Percentiles rank a stretch among this genome's conserved stretches.
Conservation (phyloP, 2,888 invertebrate genomes). For the Trichogramma evanescens region DNA sequence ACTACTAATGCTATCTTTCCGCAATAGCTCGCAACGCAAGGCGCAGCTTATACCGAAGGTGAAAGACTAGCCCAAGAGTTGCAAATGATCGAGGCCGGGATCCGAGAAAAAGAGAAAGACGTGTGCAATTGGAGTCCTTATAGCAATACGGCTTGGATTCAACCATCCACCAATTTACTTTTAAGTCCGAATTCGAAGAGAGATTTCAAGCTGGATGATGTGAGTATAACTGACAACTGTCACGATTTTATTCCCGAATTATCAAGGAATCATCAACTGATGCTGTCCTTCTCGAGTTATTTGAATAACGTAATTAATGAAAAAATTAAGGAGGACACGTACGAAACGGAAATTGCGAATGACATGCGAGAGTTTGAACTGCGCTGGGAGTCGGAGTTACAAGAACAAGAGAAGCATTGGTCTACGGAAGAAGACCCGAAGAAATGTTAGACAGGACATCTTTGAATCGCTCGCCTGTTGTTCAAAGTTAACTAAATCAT, state of each 20-base stretch:
- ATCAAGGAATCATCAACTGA: too few species aligned
- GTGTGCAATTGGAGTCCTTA: constrained; percentile 48
- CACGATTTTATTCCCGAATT: too few species aligned
- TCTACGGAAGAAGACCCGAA: constrained; percentile 53
- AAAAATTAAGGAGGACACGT: constrained; percentile 51
- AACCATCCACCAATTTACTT: constrained; percentile 36
- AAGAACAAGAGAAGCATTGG: constrained; percentile 59
- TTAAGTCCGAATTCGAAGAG: constrained; percentile 36
- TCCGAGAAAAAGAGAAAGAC: constrained; percentile 57
- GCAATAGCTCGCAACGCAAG: constrained; percentile 50
- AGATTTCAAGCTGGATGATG: constrained; percentile 43
- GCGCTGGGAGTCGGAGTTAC: constrained; percentile 61
- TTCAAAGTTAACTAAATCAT: constrained; percentile 14
- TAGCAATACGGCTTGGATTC: constrained; percentile 41
- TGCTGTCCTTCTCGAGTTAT: too few species aligned
- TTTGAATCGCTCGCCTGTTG: background rate
- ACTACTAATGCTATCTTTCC: constrained; percentile 10
- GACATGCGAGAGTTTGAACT: constrained; percentile 61
- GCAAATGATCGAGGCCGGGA: constrained; percentile 57
- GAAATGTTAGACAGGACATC: constrained; percentile 31
- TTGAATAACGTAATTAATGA: too few species aligned
- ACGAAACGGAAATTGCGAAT: constrained; percentile 60
- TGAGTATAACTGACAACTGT: constrained; percentile 23
- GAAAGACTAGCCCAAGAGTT: constrained; percentile 56
- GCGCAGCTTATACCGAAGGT: constrained; percentile 51